Base-by-base conservation (phyloP, 2,113 vertebrate genomes). In the Cyrtonyx montezumae region DNA sequence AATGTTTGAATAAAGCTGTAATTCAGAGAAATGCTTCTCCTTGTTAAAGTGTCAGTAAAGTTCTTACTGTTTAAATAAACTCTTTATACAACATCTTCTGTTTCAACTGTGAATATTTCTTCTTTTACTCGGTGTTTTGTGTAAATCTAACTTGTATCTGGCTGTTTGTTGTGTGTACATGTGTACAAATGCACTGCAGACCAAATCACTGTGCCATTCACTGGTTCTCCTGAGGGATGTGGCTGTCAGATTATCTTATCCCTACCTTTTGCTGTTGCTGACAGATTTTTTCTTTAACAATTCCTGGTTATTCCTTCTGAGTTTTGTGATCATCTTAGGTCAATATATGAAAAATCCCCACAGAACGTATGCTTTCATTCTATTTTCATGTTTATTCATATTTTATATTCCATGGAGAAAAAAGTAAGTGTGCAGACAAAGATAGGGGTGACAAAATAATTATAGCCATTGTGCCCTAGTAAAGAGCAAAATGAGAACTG, bases 41-140 rank as follows among this genome's bases (percentile, higher is more conserved):
- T 95, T 93, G 89, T 92, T 96, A 79, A 96, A 95, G 42, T 97
- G 97, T 97, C 97, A 96, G 84, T 94, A 84, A 95, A 94, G n/a
- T 96, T 93, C 66, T 96, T 94, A 90, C 86, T 97, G 97, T 97
- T 97, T 96, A 96, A 96, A 91, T 37, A 94, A 94, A 90, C 48
- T 94, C 65, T 55, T 91, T 58, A 87, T 86, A 90, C 76, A 94
- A 81, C 23, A 9, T 53, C 49, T 71, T 91, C 79, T 81, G 62
- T 65, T 94, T 93, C 63, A 37, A 23, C 84, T 93, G 46, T 6
- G 70, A 86, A 69, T 87, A 93, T 84, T 88, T 92, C 36, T 90
- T 84, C 19, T 66, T 48, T 46, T 34, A 12, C 76, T n/a, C 37
- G 65, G 6, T 36, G 36, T 49, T 85, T 37, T 32, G 7, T 12